Base-by-base conservation (phyloP, 2,888 invertebrate species). In the Callimorpha dominula region DNA sequence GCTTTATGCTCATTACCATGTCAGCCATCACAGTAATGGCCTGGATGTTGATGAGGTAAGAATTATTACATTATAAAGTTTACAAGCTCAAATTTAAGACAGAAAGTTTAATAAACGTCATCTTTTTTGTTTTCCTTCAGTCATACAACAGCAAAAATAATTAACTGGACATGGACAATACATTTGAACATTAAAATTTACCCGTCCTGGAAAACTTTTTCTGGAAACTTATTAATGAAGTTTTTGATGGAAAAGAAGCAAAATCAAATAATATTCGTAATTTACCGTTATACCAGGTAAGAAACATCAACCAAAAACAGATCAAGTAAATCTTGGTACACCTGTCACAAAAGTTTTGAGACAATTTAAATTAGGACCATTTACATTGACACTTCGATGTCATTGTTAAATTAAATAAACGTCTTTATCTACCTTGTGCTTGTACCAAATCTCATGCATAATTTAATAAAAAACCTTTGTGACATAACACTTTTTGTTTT, bases 381-480 rank as follows among this genome's bases (percentile, higher is more conserved):
- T 42, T 63, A 63, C 62, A 14, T 40, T 63, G 62, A 40, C 40
- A 63, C 31, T 17, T 63, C 42, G 8, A 40, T 15, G 17, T 63
- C 62, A 31, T 63, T 14, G 62, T 63, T 42, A 31, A 63, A 63
- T 42, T 15, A 40, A 63, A 63, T 63, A 57, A 20, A 57, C 57
- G 57, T 20, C 20, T 57, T 57, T 57, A 20, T 20, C 54, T 54
- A n/a, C 9, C n/a, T 57, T 57, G 57, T 11, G 54, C 20, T 57
- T 57, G 57, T 20, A 20, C 20, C 57, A 57, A 57, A 4, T 20
- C 57, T 57, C 5, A 57, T 20, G 12, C 11, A 54, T 54, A 54
- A 57, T 57, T 20, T 20, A 9, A 57, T 20, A 20, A 12, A 5
- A 57, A 57, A 57, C 20, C 12, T 57, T 20, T 57, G 12, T 20